Conservation (phyloP, 2,888 invertebrate genomes). For the Eumacrocentrus americanus region DNA sequence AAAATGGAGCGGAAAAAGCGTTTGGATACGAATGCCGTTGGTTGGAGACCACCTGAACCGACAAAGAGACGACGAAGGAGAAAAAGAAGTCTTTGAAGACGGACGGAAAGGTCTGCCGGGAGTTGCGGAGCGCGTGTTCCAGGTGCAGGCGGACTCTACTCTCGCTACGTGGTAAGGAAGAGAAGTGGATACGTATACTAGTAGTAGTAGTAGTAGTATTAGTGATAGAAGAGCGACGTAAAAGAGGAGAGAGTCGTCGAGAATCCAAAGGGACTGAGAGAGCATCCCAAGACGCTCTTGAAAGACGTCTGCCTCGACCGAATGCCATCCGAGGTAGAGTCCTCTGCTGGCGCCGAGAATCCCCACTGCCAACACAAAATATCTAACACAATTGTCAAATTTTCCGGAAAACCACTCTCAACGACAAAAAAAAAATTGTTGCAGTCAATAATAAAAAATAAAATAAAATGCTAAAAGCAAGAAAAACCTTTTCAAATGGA, state of each 20-base stretch:
- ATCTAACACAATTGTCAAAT: constrained; percentile 37
- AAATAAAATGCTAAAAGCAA: neutral
- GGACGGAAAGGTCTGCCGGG: constrained; percentile 23
- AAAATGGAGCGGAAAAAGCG: constrained; percentile 27
- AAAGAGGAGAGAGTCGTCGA: constrained; percentile 8
- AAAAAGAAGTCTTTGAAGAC: constrained; percentile 19
- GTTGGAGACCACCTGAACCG: constrained; percentile 37
- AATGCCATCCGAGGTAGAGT: constrained; percentile 19
- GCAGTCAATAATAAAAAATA: neutral
- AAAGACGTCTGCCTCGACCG: constrained; percentile 23
- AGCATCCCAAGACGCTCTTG: constrained; percentile 16
- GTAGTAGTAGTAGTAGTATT: constrained; percentile 36
- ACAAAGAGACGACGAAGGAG: constrained; percentile 28
- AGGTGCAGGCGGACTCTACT: constrained; percentile 25
- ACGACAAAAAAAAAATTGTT: neutral
- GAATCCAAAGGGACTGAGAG: constrained; percentile 14
- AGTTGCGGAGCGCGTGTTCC: constrained; percentile 20
- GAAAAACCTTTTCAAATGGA: neutral
- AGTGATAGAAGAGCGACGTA: constrained; percentile 16
- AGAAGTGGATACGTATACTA: constrained; percentile 28
- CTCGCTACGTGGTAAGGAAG: constrained; percentile 12
- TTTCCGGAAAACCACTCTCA: constrained; percentile 12
- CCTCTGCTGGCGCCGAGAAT: constrained; percentile 1
- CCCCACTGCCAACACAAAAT: neutral
- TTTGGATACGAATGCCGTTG: constrained; percentile 20